A percentile compares a stretch with the other conserved stretches of the same genome.
Evolutionary conservation across 1,140 invertebrate genomes (phyloP).

Genomic region (Ips nitidus): DNA sequence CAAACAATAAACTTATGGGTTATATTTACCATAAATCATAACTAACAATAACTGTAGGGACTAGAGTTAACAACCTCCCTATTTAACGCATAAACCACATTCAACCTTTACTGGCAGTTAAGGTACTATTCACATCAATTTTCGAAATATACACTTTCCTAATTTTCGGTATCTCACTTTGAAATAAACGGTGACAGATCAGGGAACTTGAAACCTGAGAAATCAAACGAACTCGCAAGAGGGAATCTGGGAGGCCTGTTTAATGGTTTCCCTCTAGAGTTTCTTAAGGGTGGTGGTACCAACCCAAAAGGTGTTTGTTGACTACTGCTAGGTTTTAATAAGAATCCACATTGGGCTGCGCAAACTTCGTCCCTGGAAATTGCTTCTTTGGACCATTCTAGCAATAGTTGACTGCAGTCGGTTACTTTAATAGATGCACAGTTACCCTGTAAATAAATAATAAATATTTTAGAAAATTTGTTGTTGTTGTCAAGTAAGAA

Average conservation of each 20-base stretch:
- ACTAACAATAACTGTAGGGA: too few relatives aligned
- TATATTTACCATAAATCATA: too few relatives aligned
- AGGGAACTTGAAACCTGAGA: slow-evolving; percentile 59
- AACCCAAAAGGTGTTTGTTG: slow-evolving; percentile 40
- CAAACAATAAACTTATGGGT: too few relatives aligned
- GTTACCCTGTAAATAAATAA: slow-evolving; percentile 66
- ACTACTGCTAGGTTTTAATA: slow-evolving; percentile 53
- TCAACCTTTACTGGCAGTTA: too few relatives aligned
- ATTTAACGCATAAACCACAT: too few relatives aligned
- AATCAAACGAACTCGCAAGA: slow-evolving; percentile 44
- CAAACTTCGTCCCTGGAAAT: slow-evolving; percentile 86
- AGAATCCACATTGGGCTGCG: slow-evolving; percentile 81
- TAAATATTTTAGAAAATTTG: background rate
- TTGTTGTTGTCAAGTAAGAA: background rate
- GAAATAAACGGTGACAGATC: slow-evolving; percentile 64
- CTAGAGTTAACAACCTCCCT: too few relatives aligned
- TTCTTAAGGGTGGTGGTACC: slow-evolving; percentile 48
- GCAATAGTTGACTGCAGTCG: slow-evolving; percentile 78
- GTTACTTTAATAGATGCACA: slow-evolving; percentile 87
- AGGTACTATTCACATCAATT: too few relatives aligned
- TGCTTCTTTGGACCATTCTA: slow-evolving; percentile 79
- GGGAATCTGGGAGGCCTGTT: slow-evolving; percentile 41
- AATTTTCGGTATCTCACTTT: background rate
- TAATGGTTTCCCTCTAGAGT: slow-evolving; percentile 49
- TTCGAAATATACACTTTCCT: too few relatives aligned